Evolutionary conservation across 2,888 invertebrate genomes (phyloP).

Genomic region (Troglohyphantes excavatus): DNA sequence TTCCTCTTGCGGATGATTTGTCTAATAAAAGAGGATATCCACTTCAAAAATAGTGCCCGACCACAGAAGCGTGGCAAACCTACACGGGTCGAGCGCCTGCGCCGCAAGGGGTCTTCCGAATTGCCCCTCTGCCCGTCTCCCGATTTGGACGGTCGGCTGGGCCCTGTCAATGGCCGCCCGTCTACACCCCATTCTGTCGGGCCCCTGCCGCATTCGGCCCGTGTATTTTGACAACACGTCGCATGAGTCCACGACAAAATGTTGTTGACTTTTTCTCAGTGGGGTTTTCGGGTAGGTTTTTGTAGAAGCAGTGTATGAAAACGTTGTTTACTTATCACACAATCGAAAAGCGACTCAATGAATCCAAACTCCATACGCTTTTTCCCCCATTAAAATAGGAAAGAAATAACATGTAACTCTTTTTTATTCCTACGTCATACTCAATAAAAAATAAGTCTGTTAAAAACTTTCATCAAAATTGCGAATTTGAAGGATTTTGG

Average conservation of each 20-base stretch:
- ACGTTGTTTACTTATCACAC: background rate
- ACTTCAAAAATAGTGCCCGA: too few species aligned
- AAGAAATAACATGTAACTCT: too few species aligned
- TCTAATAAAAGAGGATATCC: too few species aligned
- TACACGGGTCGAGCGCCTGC: conserved; percentile 35
- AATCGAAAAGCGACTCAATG: background rate
- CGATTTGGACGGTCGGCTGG: conserved; percentile 59
- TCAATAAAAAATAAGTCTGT: too few species aligned
- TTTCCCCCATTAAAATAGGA: too few species aligned
- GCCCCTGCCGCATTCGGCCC: background rate
- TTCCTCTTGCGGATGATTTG: too few species aligned
- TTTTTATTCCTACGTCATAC: too few species aligned
- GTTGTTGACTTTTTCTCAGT: background rate
- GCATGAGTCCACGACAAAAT: background rate
- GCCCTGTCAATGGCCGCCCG: conserved; percentile 26
- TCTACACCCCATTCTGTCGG: conserved; percentile 50
- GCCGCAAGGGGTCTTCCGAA: conserved; percentile 41
- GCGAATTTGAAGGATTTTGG: too few species aligned
- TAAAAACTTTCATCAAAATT: too few species aligned
- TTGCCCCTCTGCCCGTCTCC: conserved; percentile 56
- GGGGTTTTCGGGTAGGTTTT: background rate
- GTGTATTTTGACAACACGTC: background rate
- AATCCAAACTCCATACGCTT: background rate
- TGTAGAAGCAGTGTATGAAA: too few species aligned
- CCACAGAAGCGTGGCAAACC: conserved; percentile 51